phyloP scores from a whole-genome alignment of 2,797 vertebrate species.

The Chloroceryle inda region DNA sequence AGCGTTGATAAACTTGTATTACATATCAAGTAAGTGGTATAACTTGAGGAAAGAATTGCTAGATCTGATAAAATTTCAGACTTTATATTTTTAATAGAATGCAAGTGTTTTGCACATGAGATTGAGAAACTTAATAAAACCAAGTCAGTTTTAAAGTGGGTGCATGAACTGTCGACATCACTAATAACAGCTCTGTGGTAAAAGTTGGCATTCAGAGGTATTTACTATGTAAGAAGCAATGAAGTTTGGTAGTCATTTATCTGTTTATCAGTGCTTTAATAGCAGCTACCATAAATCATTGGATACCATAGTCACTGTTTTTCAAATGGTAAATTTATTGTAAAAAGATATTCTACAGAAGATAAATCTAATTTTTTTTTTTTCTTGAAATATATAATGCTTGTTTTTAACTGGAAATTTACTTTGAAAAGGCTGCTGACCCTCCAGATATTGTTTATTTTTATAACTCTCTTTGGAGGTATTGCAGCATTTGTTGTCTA shows the following conservation, averaged over 20 bases:
- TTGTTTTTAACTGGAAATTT: constrained; percentile 85
- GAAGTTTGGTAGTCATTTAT: constrained; percentile 79
- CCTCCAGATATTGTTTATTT: constrained; percentile 85
- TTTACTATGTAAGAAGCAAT: constrained; percentile 86
- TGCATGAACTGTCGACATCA: constrained; percentile 78
- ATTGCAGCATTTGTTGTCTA: constrained; percentile 76
- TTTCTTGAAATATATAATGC: constrained; percentile 80
- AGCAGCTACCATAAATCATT: constrained; percentile 79
- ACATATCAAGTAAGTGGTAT: constrained; percentile 81
- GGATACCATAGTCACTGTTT: constrained; percentile 79
- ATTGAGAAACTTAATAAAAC: constrained; percentile 69
- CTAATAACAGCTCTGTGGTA: constrained; percentile 79
- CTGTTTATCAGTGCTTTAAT: constrained; percentile 82
- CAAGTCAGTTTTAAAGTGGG: constrained; percentile 67
- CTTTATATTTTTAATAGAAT: constrained; percentile 86
- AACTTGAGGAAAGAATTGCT: constrained; percentile 73
- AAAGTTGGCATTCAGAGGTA: constrained; percentile 85
- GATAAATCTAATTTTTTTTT: constrained; percentile 68
- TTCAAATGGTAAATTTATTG: constrained; percentile 81
- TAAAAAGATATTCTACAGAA: constrained; percentile 81
- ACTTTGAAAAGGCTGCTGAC: constrained; percentile 78
- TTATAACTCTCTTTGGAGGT: constrained; percentile 83
- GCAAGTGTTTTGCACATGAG: constrained; percentile 85
- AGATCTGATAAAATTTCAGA: constrained; percentile 76
- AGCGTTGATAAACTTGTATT: constrained; percentile 79